A percentile compares a stretch with the other conserved stretches of the same genome.
Conservation (phyloP, 2,888 invertebrate species). For the Leucophenga maculata region DNA sequence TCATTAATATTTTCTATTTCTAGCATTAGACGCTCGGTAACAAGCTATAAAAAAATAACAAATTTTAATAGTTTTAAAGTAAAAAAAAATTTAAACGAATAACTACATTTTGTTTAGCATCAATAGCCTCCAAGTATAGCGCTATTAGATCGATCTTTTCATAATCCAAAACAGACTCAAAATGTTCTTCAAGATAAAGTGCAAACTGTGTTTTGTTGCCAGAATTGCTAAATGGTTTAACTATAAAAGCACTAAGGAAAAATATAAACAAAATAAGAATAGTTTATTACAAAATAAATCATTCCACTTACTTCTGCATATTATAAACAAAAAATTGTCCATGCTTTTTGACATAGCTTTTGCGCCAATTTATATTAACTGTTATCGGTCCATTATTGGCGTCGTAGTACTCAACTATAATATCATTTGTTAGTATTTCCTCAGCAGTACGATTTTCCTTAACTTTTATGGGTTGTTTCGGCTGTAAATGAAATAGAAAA, state of each 20-base stretch:
- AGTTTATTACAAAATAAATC: background rate
- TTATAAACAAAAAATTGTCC: constrained; percentile 61
- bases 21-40: constrained; percentile 71
- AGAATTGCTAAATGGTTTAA: background rate
- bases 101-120: background rate
- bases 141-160: background rate
- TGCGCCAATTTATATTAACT: constrained; percentile 77
- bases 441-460: constrained; percentile 75
- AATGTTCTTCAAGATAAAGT: background rate
- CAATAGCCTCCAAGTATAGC: background rate
- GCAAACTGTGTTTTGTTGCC: background rate
- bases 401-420: constrained; percentile 77
- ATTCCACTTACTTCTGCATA: constrained; percentile 28
- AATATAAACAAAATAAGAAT: constrained; percentile 2
- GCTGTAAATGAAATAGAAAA: constrained; percentile 63
- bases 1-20: constrained; percentile 78
- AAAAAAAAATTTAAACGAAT: no score
- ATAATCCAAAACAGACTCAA: constrained; percentile 6
- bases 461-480: constrained; percentile 73
- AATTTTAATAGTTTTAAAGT: background rate
- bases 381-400: constrained; percentile 74
- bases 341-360: constrained; percentile 76
- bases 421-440: constrained; percentile 68
- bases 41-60: background rate
- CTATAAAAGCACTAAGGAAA: background rate